phyloP scores from a whole-genome alignment of 2,888 invertebrate genomes.

The Amiota minor region DNA sequence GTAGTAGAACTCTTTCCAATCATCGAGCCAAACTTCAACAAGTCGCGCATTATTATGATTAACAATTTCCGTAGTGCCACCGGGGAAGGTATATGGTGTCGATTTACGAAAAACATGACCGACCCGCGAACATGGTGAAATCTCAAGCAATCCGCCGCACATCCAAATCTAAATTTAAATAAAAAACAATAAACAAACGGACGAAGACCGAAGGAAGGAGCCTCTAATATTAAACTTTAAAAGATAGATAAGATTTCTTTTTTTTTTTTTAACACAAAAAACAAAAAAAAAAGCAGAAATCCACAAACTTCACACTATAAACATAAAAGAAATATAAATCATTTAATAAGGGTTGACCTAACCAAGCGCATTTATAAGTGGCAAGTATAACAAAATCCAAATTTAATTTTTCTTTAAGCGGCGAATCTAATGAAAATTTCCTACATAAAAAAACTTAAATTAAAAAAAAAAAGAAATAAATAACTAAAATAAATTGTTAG shows the following conservation, averaged over 20 bases:
- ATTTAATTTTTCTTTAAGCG: not conserved
- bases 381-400: not conserved
- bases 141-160: conserved; percentile 96
- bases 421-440: not conserved
- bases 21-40: conserved; percentile 99
- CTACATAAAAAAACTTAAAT: not conserved
- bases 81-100: conserved; percentile 98
- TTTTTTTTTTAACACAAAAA: not conserved
- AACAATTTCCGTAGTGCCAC: conserved; percentile 96
- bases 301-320: not conserved
- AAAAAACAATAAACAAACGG: conserved; percentile 34
- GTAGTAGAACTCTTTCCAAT: conserved; percentile 99
- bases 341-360: not conserved
- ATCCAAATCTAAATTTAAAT: conserved; percentile 86
- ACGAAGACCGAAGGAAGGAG: conserved; percentile 48
- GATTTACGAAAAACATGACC: conserved; percentile 98
- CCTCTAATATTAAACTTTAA: conserved; percentile 40
- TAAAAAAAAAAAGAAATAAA: not conserved
- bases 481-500: not conserved
- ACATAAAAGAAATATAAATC: conserved; percentile 1
- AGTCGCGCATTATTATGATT: conserved; percentile 99
- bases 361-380: conserved; percentile 20
- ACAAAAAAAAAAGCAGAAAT: too few relatives aligned
- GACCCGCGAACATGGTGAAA: conserved; percentile 94
- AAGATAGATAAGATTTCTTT: too few relatives aligned